These are phyloP conservation scores for Zele albiditarsus DNA, from an alignment of 2,888 invertebrate species.

Conservation along the genomic window DNA sequence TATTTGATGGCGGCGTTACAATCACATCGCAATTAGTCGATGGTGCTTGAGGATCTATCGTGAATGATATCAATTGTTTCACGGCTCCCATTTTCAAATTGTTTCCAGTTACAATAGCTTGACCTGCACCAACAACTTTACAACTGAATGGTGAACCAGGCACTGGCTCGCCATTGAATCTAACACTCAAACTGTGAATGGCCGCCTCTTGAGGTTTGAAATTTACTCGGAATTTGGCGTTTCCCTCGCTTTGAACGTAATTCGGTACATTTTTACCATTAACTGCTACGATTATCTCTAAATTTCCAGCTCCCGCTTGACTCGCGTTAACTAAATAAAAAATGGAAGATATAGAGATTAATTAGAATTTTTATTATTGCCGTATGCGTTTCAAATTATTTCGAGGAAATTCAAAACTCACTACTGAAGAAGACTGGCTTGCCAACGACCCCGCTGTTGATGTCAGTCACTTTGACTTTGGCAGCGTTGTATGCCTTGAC, in stretches of 20 bases:
- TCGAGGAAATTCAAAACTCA: slow-evolving; percentile 69
- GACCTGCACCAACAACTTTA: slow-evolving; percentile 82
- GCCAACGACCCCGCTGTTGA: slow-evolving; percentile 91
- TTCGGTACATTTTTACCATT: slow-evolving; percentile 98
- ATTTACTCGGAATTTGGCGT: slow-evolving; percentile 94
- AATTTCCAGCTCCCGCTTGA: slow-evolving; percentile 94
- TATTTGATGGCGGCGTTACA: slow-evolving; percentile 89
- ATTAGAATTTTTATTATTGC: neutral
- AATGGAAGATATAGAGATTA: slow-evolving; percentile 62
- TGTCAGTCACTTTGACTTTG: slow-evolving; percentile 95
- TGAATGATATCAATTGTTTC: slow-evolving; percentile 78
- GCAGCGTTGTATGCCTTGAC: slow-evolving; percentile 97
- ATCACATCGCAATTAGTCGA: slow-evolving; percentile 73
- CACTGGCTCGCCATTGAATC: slow-evolving; percentile 82
- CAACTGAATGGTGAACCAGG: slow-evolving; percentile 95
- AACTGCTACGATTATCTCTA: slow-evolving; percentile 98
- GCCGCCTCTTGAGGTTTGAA: slow-evolving; percentile 97
- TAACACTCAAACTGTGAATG: slow-evolving; percentile 91
- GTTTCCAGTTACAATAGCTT: slow-evolving; percentile 78
- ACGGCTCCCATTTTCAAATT: slow-evolving; percentile 83
- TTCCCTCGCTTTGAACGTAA: slow-evolving; percentile 97
- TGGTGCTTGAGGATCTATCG: slow-evolving; percentile 74
- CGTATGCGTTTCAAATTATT: neutral
- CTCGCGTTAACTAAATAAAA: slow-evolving; percentile 95
- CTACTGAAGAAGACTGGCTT: slow-evolving; percentile 96